Conservation (phyloP, 2,888 invertebrate species). For the Epistrophe eligans region DNA sequence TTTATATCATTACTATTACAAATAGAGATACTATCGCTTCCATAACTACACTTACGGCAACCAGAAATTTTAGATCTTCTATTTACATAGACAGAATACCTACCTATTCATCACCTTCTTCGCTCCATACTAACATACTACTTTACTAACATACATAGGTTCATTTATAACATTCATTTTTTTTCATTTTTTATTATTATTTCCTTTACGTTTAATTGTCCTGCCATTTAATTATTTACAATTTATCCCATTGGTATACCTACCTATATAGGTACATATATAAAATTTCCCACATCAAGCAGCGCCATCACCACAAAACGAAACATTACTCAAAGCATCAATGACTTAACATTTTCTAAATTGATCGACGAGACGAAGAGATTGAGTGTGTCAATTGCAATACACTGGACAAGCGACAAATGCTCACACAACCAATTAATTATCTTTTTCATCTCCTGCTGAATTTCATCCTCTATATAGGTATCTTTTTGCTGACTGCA, state of each 20-base stretch:
- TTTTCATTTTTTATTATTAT: slow-evolving; percentile 40
- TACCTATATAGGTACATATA: no score
- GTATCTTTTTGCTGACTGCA: background rate
- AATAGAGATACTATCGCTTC: no score
- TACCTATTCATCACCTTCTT: no score
- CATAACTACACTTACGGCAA: no score
- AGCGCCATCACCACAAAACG: slow-evolving; percentile 25
- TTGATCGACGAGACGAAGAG: slow-evolving; percentile 51
- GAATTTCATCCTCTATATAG: slow-evolving; percentile 1
- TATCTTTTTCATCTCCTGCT: slow-evolving; percentile 65
- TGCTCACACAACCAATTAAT: slow-evolving; percentile 72
- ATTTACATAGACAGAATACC: no score
- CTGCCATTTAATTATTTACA: slow-evolving; percentile 52
- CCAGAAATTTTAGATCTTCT: no score
- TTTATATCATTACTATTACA: no score
- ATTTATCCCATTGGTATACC: slow-evolving; percentile 44
- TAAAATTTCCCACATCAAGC: slow-evolving; percentile 41
- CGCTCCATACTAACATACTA: no score
- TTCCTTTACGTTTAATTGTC: slow-evolving; percentile 30
- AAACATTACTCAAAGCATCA: slow-evolving; percentile 54
- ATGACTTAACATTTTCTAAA: slow-evolving; percentile 57
- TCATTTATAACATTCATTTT: background rate
- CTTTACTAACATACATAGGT: background rate
- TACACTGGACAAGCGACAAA: slow-evolving; percentile 71
- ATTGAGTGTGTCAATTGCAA: slow-evolving; percentile 74